These are phyloP conservation scores for Baryphthengus martii DNA, from an alignment of 2,113 vertebrate species.

Conservation along the genomic window DNA sequence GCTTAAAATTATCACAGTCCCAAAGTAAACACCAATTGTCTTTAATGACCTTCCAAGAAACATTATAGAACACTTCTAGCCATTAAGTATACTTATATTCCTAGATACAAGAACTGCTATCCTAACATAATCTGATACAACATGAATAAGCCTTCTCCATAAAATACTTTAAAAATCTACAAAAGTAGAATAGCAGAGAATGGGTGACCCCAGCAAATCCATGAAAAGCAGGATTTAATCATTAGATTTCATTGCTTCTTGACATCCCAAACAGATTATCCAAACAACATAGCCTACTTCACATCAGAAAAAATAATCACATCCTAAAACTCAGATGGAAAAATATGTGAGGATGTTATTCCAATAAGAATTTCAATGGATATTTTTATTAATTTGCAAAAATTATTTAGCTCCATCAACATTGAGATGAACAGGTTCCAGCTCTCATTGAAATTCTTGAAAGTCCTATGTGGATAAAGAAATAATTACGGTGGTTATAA, in stretches of 20 bases:
- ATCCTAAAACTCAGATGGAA: background rate
- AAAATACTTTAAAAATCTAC: conserved; percentile 48
- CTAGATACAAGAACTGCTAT: background rate
- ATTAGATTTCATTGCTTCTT: conserved; percentile 3
- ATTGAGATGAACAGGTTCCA: background rate
- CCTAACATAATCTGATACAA: background rate
- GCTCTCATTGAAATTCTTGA: background rate
- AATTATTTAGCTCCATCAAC: background rate
- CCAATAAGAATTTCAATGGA: background rate
- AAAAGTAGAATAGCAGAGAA: conserved; percentile 38
- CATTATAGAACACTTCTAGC: conserved; percentile 11
- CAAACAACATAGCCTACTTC: background rate
- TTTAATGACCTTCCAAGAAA: background rate
- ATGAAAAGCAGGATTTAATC: background rate
- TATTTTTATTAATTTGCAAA: background rate
- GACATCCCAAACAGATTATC: background rate
- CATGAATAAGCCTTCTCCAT: conserved; percentile 9
- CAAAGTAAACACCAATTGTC: background rate
- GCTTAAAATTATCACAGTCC: background rate
- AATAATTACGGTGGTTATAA: background rate
- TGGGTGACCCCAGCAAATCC: background rate
- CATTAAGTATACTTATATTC: background rate
- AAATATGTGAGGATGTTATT: background rate
- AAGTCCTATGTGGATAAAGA: background rate
- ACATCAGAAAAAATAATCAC: background rate